phyloP scores from a whole-genome alignment of 2,888 invertebrate genomes.

The Chymomyza procnemis region DNA sequence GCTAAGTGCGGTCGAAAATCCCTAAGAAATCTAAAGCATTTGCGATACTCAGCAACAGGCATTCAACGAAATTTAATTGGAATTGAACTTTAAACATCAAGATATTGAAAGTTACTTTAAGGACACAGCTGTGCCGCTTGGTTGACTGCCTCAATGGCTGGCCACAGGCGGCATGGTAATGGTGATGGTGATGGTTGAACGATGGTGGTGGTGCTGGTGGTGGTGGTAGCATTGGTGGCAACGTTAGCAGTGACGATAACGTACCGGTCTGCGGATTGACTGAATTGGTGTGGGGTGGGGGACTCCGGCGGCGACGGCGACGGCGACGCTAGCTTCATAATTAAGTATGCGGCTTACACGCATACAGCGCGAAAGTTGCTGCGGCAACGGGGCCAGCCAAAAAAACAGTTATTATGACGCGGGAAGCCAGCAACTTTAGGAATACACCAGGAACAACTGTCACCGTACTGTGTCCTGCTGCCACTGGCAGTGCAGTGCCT shows the following conservation, averaged over 20 bases:
- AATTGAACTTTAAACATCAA: conserved; percentile 32
- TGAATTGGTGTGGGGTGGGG: neutral
- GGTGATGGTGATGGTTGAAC: neutral
- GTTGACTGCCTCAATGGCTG: conserved; percentile 27
- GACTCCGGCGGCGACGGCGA: neutral
- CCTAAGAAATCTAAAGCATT: no score
- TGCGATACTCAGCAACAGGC: conserved; percentile 3
- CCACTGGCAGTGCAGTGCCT: conserved; percentile 73
- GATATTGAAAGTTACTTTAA: conserved; percentile 72
- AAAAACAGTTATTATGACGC: conserved; percentile 30
- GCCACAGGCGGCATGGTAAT: conserved; percentile 19
- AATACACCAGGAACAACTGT: conserved; percentile 47
- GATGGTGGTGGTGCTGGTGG: neutral
- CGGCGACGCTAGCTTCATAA: conserved; percentile 57
- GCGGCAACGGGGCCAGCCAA: conserved; percentile 18
- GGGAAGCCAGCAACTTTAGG: neutral
- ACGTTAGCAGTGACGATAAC: neutral
- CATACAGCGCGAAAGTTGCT: conserved; percentile 18
- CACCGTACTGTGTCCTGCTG: conserved; percentile 59
- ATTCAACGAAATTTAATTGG: conserved; percentile 41
- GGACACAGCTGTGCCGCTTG: conserved; percentile 57
- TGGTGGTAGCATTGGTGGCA: neutral
- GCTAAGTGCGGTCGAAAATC: no score
- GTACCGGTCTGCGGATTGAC: neutral
- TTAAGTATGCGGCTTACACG: conserved; percentile 70